Conservation (phyloP, 2,888 invertebrate genomes). For the Saturnia pavonia region DNA sequence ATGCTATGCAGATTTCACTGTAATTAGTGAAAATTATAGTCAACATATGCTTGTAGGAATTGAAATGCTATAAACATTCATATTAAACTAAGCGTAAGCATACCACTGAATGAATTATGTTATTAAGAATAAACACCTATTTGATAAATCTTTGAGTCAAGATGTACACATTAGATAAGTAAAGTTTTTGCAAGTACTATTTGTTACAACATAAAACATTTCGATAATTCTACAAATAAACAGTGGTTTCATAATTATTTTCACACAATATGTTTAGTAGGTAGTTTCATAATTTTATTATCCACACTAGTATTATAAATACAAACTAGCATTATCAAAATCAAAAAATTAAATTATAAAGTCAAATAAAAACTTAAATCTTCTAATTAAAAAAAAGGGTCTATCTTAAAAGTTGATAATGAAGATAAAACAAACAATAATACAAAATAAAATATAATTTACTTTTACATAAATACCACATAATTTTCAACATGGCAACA, state of each 20-base stretch:
- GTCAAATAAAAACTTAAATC: too few species aligned
- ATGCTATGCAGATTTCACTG: not conserved
- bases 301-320: too few species aligned
- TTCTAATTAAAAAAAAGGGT: not conserved
- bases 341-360: too few species aligned
- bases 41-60: too few species aligned
- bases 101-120: not conserved
- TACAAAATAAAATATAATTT: not conserved
- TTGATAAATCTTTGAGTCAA: not conserved
- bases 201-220: not conserved
- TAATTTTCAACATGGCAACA: slow-evolving; percentile 1
- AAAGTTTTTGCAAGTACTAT: not conserved
- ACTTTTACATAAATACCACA: not conserved
- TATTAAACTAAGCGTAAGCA: not conserved
- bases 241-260: too few species aligned
- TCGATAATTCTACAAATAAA: not conserved
- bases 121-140: not conserved
- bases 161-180: slow-evolving; percentile 7
- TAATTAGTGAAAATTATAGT: not conserved
- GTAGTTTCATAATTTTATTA: too few species aligned
- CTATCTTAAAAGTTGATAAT: not conserved
- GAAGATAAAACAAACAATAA: not conserved
- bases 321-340: too few species aligned
- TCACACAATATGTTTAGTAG: too few species aligned
- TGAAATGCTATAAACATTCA: not conserved